These are phyloP conservation scores for Stegophylla sp. DNA, from an alignment of 2,888 invertebrate species.

Conservation along the genomic window DNA sequence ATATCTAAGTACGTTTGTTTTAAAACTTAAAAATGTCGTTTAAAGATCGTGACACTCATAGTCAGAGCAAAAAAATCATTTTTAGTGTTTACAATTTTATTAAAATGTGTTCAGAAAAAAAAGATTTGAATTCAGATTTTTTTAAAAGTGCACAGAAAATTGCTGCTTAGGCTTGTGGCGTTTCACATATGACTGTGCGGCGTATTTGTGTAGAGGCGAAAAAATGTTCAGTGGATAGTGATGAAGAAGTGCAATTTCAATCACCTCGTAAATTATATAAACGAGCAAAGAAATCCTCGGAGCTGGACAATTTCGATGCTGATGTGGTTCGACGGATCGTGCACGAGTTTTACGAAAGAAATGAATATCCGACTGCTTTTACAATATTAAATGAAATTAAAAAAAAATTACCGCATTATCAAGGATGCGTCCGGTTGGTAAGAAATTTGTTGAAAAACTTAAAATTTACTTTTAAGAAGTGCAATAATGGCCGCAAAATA, in stretches of 20 bases:
- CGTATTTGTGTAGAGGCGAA: neutral
- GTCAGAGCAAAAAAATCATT: constrained; percentile 11
- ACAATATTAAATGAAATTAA: too few relatives aligned
- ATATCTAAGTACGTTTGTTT: neutral
- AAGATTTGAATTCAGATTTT: constrained; percentile 15
- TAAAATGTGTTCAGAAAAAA: constrained; percentile 24
- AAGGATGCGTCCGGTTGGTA: too few relatives aligned
- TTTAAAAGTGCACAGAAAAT: constrained; percentile 21
- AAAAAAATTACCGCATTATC: too few relatives aligned
- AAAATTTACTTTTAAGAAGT: too few relatives aligned
- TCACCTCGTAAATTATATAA: neutral
- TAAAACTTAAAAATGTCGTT: constrained; percentile 17
- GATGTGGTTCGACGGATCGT: too few relatives aligned
- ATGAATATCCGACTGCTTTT: too few relatives aligned
- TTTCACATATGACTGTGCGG: constrained; percentile 7
- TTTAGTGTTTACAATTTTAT: constrained; percentile 2
- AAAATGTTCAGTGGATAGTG: neutral
- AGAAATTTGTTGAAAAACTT: too few relatives aligned
- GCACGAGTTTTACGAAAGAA: too few relatives aligned
- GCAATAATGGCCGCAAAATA: too few relatives aligned
- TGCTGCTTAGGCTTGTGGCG: constrained; percentile 7
- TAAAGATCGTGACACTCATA: constrained; percentile 16
- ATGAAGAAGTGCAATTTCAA: constrained; percentile 4
- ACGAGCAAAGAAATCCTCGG: too few relatives aligned
- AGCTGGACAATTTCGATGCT: too few relatives aligned